Evolutionary conservation across 2,113 vertebrate species (phyloP).

Genomic region (Stictonetta naevosa): DNA sequence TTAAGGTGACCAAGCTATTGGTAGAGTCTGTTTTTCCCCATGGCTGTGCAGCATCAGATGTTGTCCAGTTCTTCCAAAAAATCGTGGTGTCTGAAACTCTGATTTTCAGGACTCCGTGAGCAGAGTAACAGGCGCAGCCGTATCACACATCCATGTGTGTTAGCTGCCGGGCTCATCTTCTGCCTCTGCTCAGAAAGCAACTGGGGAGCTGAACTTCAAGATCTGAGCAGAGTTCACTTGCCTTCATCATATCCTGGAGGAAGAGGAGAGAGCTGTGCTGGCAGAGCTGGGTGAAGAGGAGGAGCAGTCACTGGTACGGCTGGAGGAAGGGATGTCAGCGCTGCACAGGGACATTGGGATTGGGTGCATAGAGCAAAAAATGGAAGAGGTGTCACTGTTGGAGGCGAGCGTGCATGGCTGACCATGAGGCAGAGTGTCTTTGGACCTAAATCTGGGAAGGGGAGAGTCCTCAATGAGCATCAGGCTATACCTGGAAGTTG

Average conservation of each 20-base stretch:
- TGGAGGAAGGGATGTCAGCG: constrained; percentile 60
- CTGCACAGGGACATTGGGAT: constrained; percentile 74
- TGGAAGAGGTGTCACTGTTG: constrained; percentile 37
- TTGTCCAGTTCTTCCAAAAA: not conserved
- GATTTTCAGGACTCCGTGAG: not conserved
- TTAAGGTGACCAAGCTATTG: not conserved
- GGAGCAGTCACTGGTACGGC: constrained; percentile 64
- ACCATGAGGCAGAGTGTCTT: not conserved
- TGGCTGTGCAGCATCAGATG: not conserved
- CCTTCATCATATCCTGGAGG: constrained; percentile 81
- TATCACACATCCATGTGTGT: not conserved
- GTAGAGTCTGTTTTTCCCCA: not conserved
- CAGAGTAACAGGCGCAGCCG: not conserved
- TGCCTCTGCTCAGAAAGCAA: constrained; percentile 45
- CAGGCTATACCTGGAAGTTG: not conserved
- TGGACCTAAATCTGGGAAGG: not conserved
- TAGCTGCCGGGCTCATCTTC: not conserved
- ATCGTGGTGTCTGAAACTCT: not conserved
- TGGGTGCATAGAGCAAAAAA: constrained; percentile 28
- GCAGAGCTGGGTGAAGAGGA: constrained; percentile 76
- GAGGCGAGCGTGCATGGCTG: constrained; percentile 71
- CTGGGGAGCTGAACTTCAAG: constrained; percentile 74
- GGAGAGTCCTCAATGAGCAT: not conserved
- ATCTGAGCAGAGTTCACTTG: constrained; percentile 80
- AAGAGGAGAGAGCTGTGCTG: constrained; percentile 78